Conservation (phyloP, 2,113 vertebrate species). For the Vimba vimba region DNA sequence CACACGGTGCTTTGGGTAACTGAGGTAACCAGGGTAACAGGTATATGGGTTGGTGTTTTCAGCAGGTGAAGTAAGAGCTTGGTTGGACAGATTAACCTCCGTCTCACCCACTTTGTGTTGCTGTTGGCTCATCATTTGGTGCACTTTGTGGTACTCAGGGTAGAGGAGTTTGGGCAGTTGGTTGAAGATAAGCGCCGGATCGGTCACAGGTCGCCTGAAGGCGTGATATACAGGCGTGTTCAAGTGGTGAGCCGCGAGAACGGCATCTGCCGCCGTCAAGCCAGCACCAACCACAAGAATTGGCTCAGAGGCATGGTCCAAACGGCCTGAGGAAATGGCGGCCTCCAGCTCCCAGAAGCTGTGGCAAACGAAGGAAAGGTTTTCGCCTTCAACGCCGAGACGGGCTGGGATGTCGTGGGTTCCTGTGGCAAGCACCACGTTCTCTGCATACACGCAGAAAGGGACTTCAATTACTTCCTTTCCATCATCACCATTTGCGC, state of each 20-base stretch:
- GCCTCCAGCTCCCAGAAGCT: constrained; percentile 80
- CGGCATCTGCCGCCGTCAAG: constrained; percentile 77
- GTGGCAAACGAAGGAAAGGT: constrained; percentile 77
- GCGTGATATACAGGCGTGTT: constrained; percentile 76
- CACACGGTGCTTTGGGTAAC: constrained; percentile 74
- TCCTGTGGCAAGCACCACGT: constrained; percentile 79
- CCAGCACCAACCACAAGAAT: constrained; percentile 81
- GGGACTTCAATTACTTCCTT: constrained; percentile 62
- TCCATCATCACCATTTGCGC: constrained; percentile 42
- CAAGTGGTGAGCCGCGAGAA: constrained; percentile 76
- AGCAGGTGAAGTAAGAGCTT: not conserved
- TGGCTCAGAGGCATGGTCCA: constrained; percentile 69
- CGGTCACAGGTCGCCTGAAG: constrained; percentile 72
- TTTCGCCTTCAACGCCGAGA: constrained; percentile 76
- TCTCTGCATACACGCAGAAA: constrained; percentile 73
- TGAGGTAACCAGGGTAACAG: constrained; percentile 77
- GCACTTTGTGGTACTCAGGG: constrained; percentile 84
- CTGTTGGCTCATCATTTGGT: constrained; percentile 83
- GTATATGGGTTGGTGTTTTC: constrained; percentile 32
- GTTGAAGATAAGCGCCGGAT: constrained; percentile 80
- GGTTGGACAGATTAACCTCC: not conserved
- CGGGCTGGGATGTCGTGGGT: constrained; percentile 77
- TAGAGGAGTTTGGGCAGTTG: constrained; percentile 82
- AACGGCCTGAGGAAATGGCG: constrained; percentile 70
- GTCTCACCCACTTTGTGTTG: constrained; percentile 58